Evolutionary conservation across 2,113 vertebrate genomes (phyloP).

Genomic region (Lophotis ruficrista): DNA sequence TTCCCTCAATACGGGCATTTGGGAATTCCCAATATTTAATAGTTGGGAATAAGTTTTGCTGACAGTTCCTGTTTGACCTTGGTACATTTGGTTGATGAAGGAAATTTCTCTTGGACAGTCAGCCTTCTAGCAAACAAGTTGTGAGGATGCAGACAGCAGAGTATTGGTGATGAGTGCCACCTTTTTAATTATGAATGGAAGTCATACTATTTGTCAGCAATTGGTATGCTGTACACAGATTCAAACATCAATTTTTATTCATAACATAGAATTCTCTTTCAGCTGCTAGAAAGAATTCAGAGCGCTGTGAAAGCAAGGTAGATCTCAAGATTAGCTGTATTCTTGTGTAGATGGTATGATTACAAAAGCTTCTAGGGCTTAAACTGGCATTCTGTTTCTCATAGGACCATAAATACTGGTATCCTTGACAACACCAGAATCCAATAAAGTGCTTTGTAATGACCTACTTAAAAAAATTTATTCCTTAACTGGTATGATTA

Average conservation of each 20-base stretch:
- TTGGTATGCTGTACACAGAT: background rate
- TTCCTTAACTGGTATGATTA: background rate
- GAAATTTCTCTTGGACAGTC: background rate
- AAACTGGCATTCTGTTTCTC: background rate
- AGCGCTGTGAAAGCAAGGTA: background rate
- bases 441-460: constrained; percentile 15
- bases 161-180: background rate
- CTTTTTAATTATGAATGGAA: background rate
- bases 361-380: background rate
- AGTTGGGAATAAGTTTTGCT: background rate
- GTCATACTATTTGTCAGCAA: background rate
- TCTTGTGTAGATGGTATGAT: background rate
- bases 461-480: background rate
- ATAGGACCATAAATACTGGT: background rate
- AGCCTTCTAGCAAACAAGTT: background rate
- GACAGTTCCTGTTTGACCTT: background rate
- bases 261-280: background rate
- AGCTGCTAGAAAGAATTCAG: background rate
- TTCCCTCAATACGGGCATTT: background rate
- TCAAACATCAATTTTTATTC: background rate
- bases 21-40: background rate
- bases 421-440: background rate
- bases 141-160: background rate
- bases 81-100: background rate
- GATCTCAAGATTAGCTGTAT: background rate